Evolutionary conservation across 2,113 vertebrate genomes (phyloP).

Genomic region (Sorex araneus): DNA sequence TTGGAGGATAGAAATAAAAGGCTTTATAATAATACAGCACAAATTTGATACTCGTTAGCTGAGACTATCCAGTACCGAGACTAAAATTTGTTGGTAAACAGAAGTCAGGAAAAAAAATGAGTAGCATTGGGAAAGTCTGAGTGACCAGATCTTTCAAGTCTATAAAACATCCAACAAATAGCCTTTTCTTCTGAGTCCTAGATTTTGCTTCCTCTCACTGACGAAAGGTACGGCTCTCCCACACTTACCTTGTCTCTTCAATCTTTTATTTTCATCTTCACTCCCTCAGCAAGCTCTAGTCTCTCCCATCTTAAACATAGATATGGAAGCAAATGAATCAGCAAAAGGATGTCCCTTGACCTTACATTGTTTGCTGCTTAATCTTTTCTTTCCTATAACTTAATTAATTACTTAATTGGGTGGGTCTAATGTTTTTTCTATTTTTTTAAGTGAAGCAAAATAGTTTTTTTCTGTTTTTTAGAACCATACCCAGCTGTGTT

Average conservation of each 20-base stretch:
- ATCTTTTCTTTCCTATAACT: too few relatives aligned
- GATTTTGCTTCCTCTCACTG: background rate
- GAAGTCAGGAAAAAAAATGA: background rate
- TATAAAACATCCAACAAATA: background rate
- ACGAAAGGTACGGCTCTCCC: background rate
- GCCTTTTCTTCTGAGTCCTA: background rate
- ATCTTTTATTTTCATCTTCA: background rate
- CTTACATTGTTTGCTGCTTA: background rate
- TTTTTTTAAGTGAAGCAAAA: too few relatives aligned
- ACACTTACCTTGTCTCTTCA: background rate
- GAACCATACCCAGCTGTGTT: too few relatives aligned
- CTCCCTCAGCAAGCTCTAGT: background rate
- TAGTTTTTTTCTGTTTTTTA: too few relatives aligned
- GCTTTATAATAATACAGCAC: background rate
- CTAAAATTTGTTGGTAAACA: background rate
- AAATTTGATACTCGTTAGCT: background rate
- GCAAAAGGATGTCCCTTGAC: background rate
- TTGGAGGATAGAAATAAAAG: background rate
- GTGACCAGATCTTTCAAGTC: too few relatives aligned
- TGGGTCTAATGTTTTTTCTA: too few relatives aligned
- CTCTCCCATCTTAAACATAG: background rate
- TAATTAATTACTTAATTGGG: too few relatives aligned
- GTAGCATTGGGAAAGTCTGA: background rate
- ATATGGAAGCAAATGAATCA: too few relatives aligned
- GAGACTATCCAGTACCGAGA: background rate